phyloP scores from a whole-genome alignment of 2,888 invertebrate genomes.

The Acanthosoma haemorrhoidale region DNA sequence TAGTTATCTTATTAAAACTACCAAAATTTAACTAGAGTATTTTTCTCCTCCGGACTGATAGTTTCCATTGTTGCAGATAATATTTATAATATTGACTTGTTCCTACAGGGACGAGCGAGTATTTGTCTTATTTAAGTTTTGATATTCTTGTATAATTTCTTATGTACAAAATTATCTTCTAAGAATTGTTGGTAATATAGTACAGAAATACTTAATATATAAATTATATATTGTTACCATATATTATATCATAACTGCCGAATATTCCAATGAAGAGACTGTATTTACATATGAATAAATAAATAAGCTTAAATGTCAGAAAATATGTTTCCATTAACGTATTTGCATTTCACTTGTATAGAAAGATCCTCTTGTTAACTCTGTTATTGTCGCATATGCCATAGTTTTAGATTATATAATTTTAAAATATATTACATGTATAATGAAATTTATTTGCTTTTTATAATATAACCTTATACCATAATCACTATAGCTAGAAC shows the following conservation, averaged over 20 bases:
- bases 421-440: conserved; percentile 9
- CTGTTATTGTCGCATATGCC: conserved; percentile 6
- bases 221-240: conserved; percentile 14
- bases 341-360: conserved; percentile 10
- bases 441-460: neutral
- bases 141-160: conserved; percentile 5
- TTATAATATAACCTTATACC: too few species aligned
- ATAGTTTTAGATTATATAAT: conserved; percentile 12
- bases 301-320: conserved; percentile 17
- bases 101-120: too few species aligned
- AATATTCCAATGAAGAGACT: conserved; percentile 35
- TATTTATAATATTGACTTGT: too few species aligned
- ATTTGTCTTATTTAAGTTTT: conserved; percentile 1
- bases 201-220: conserved; percentile 12
- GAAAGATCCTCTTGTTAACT: conserved; percentile 4
- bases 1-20: neutral
- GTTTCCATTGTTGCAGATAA: too few species aligned
- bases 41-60: too few species aligned
- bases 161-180: conserved; percentile 19
- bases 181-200: conserved; percentile 5
- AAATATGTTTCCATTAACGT: neutral
- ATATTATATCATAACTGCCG: conserved; percentile 31
- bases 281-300: conserved; percentile 29
- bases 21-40: neutral
- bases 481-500: too few species aligned